A percentile compares a stretch with the other conserved stretches of the same genome.
Conservation (phyloP, 2,113 vertebrate species). For the Leucopternis melanops region DNA sequence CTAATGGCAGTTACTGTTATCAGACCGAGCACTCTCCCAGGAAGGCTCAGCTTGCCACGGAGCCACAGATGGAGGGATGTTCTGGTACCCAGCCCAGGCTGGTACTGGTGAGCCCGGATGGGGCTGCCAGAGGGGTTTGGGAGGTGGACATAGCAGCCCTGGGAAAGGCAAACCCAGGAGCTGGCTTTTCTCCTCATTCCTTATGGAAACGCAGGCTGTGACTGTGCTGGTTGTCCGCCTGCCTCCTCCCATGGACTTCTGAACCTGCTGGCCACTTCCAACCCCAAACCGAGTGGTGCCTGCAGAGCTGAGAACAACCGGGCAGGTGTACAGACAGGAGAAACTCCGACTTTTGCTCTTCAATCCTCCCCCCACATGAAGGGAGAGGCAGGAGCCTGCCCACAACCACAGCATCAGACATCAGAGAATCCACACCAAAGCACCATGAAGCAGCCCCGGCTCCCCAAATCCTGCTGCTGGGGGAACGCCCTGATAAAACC, state of each 20-base stretch:
- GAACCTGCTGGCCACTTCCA: neutral
- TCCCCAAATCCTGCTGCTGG: neutral
- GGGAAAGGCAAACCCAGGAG: neutral
- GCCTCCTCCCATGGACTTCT: neutral
- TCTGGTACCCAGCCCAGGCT: neutral
- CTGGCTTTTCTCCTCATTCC: neutral
- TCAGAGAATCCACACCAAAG: neutral
- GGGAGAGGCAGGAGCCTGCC: neutral
- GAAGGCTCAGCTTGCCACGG: accelerated
- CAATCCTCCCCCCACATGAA: accelerated
- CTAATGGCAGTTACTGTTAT: slow-evolving; percentile 1
- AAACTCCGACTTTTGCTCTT: neutral
- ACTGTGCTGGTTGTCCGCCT: neutral
- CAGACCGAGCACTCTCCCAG: accelerated
- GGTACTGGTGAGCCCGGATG: neutral
- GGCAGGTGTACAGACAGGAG: neutral
- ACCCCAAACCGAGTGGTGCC: accelerated
- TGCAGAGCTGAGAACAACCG: neutral
- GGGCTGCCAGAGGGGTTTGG: neutral
- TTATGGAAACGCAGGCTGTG: accelerated
- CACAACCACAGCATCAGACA: neutral
- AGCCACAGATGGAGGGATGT: neutral
- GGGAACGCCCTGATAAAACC: neutral
- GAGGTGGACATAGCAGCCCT: neutral
- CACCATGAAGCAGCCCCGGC: neutral